Evolutionary conservation across 23 tunicate species (phyloP).

Genomic region (Ascidia mentula): DNA sequence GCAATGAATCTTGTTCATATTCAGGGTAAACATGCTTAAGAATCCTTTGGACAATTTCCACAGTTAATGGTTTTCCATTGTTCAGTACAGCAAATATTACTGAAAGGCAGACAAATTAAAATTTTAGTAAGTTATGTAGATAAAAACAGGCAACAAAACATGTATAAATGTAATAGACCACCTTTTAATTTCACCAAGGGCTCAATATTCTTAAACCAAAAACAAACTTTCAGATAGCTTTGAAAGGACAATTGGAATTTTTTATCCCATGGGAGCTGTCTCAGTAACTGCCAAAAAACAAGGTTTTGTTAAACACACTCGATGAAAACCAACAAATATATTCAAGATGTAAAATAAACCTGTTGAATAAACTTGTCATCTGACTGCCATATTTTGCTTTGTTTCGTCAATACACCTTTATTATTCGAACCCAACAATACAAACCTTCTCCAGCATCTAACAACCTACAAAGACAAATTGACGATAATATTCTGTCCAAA

Average conservation of each 20-base stretch:
- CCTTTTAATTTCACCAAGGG: constrained; percentile 33
- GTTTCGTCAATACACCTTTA: constrained; percentile 29
- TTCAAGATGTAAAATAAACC: neutral
- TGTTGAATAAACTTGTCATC: constrained; percentile 41
- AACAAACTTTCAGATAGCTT: constrained; percentile 32
- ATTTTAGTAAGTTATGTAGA: neutral
- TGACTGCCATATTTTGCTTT: constrained; percentile 31
- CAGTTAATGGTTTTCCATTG: constrained; percentile 9
- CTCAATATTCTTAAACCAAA: constrained; percentile 23
- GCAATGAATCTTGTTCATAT: neutral
- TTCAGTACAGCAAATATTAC: constrained; percentile 14
- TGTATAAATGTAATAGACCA: neutral
- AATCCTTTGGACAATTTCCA: constrained; percentile 2
- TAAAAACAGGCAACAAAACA: neutral
- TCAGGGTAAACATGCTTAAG: constrained; percentile 22
- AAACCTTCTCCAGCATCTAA: constrained; percentile 52
- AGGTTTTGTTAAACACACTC: neutral
- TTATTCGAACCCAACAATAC: constrained; percentile 23
- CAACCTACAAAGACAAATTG: constrained; percentile 24
- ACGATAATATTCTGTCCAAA: no score
- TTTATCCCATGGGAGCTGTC: constrained; percentile 36
- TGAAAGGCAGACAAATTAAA: neutral
- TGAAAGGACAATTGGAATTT: constrained; percentile 32
- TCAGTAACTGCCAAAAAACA: constrained; percentile 12
- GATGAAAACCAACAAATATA: neutral